Evolutionary conservation across 1,140 invertebrate genomes (phyloP).

Genomic region (Drosophila mojavensis): DNA sequence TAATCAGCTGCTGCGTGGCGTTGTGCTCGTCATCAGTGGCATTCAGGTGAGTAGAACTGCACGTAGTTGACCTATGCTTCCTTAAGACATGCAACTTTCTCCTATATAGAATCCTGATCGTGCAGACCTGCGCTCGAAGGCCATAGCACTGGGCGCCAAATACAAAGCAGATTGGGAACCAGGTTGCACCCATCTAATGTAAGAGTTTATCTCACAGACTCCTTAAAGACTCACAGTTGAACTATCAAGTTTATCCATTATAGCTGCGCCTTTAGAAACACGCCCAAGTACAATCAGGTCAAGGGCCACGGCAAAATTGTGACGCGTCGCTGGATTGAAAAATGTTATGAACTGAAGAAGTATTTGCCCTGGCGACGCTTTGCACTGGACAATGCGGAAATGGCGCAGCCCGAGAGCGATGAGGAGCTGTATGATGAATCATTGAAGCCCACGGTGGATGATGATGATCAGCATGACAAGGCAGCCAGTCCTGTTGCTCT

Average conservation of each 20-base stretch:
- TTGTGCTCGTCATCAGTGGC: slow-evolving; percentile 92
- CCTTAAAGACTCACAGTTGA: too few relatives aligned
- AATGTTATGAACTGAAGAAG: slow-evolving; percentile 87
- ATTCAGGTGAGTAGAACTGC: slow-evolving; percentile 84
- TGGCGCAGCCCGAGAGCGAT: slow-evolving; percentile 84
- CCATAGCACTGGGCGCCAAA: slow-evolving; percentile 91
- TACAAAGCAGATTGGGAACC: slow-evolving; percentile 85
- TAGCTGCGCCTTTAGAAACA: slow-evolving; percentile 95
- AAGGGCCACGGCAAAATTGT: slow-evolving; percentile 89
- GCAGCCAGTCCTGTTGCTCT: too few relatives aligned
- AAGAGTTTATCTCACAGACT: not conserved
- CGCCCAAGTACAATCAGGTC: slow-evolving; percentile 93
- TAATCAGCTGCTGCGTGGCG: slow-evolving; percentile 86
- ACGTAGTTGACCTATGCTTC: not conserved
- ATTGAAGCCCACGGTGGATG: slow-evolving; percentile 41
- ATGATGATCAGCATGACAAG: slow-evolving; percentile 7
- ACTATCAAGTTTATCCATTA: slow-evolving; percentile 8
- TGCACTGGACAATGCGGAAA: slow-evolving; percentile 85
- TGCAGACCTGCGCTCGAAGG: slow-evolving; percentile 88
- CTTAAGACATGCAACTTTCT: not conserved
- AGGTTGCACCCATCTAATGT: slow-evolving; percentile 69
- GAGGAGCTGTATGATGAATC: slow-evolving; percentile 85
- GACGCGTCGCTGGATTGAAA: slow-evolving; percentile 90
- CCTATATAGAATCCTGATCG: slow-evolving; percentile 89
- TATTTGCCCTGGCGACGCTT: slow-evolving; percentile 90